These are phyloP conservation scores for Araneus ventricosus DNA, from an alignment of 1,140 invertebrate genomes.

Conservation along the genomic window DNA sequence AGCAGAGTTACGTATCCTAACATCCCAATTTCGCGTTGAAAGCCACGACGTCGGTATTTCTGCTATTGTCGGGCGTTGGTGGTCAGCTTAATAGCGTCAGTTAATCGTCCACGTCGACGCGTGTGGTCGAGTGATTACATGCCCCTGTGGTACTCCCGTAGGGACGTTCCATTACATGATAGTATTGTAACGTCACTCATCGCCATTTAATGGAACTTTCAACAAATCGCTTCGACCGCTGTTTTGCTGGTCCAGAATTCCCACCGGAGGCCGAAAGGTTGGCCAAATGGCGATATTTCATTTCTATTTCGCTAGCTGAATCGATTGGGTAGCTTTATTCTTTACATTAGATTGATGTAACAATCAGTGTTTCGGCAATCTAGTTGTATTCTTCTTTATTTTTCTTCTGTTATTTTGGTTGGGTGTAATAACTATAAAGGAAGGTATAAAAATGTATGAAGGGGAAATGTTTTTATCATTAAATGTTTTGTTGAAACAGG, in stretches of 20 bases:
- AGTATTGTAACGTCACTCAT: slow-evolving; percentile 36
- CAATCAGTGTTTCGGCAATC: background rate
- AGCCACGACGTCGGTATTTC: background rate
- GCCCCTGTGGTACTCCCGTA: background rate
- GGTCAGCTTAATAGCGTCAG: slow-evolving; percentile 15
- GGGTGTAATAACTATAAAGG: background rate
- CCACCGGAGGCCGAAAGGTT: background rate
- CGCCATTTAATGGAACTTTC: slow-evolving; percentile 21
- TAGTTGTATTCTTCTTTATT: background rate
- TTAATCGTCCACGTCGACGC: slow-evolving; percentile 17
- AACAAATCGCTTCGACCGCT: background rate
- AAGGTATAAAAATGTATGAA: too few relatives aligned
- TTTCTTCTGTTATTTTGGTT: background rate
- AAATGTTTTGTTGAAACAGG: too few relatives aligned
- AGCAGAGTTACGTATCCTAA: background rate
- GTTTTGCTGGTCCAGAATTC: background rate
- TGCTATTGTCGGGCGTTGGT: background rate
- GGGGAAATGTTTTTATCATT: too few relatives aligned
- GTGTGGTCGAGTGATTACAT: slow-evolving; percentile 29
- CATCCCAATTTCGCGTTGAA: background rate
- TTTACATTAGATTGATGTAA: background rate
- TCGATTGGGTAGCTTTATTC: background rate
- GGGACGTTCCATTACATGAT: slow-evolving; percentile 25
- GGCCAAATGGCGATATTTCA: slow-evolving; percentile 21
- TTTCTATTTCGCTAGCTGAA: background rate